A percentile compares a stretch with the other conserved stretches of the same genome.
These are phyloP conservation scores for Baccha elongata DNA, from an alignment of 2,888 invertebrate species.

Conservation along the genomic window DNA sequence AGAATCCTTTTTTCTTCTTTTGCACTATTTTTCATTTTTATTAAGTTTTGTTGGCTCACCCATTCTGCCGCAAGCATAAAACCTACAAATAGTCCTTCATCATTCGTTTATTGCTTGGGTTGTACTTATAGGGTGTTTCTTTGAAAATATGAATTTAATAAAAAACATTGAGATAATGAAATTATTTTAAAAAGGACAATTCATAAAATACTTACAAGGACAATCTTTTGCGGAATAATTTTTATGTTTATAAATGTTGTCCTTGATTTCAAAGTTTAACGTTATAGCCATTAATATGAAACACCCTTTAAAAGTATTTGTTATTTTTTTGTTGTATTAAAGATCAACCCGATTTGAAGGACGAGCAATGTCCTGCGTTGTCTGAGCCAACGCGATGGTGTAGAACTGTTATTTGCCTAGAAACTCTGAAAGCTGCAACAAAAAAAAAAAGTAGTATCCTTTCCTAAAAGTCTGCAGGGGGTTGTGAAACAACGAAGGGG, in stretches of 20 bases:
- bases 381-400: constrained; percentile 35
- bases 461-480: constrained; percentile 37
- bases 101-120: constrained; percentile 47
- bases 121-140: not conserved
- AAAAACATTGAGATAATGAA: too few species aligned
- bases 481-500: not conserved
- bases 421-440: constrained; percentile 32
- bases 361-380: constrained; percentile 34
- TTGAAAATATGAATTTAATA: not conserved
- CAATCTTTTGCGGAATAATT: not conserved
- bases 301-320: constrained; percentile 5
- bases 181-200: not conserved
- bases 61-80: constrained; percentile 35
- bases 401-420: constrained; percentile 55
- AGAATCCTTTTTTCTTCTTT: constrained; percentile 9
- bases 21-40: constrained; percentile 49
- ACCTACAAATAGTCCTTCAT: constrained; percentile 53
- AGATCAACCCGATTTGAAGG: constrained; percentile 9
- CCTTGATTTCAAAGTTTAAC: not conserved
- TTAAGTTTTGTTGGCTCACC: constrained; percentile 66
- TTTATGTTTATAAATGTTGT: not conserved
- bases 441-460: constrained; percentile 14
- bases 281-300: not conserved
- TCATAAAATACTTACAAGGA: too few species aligned
- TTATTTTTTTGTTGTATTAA: constrained; percentile 3